phyloP scores from a whole-genome alignment of 2,888 invertebrate genomes.

The Polyploca ridens region DNA sequence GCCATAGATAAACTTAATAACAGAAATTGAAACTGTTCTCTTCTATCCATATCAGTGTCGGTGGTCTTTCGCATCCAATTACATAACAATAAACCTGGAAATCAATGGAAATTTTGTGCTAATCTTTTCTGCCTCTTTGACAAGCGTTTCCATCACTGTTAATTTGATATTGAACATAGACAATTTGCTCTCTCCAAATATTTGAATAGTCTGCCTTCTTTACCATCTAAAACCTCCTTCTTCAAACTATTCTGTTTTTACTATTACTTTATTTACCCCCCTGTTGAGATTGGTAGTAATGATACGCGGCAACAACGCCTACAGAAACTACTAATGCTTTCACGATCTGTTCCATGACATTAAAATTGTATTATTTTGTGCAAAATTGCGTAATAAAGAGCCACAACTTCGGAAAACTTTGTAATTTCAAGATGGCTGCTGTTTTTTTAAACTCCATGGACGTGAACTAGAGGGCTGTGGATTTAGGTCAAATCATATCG shows the following conservation, averaged over 20 bases:
- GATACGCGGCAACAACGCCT: constrained; percentile 48
- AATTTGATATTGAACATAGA: constrained; percentile 12
- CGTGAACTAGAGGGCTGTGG: constrained; percentile 2
- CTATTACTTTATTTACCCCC: not conserved
- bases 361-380: not conserved
- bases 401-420: not conserved
- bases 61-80: constrained; percentile 33
- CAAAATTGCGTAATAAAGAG: not conserved
- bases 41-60: constrained; percentile 58
- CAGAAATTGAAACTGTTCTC: constrained; percentile 62
- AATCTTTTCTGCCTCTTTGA: constrained; percentile 20
- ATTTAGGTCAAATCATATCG: not conserved
- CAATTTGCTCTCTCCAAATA: constrained; percentile 16
- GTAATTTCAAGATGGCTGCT: constrained; percentile 5
- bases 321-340: constrained; percentile 49
- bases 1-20: constrained; percentile 59
- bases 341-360: constrained; percentile 43
- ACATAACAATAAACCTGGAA: constrained; percentile 41
- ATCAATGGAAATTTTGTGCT: constrained; percentile 19
- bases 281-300: constrained; percentile 40
- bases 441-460: not conserved
- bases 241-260: constrained; percentile 16
- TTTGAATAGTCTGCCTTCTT: not conserved
- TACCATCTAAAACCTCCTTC: constrained; percentile 14
- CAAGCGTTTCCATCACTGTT: constrained; percentile 29